Evolutionary conservation across 2,797 vertebrate species (phyloP).

Genomic region (Macrochelys suwanniensis): DNA sequence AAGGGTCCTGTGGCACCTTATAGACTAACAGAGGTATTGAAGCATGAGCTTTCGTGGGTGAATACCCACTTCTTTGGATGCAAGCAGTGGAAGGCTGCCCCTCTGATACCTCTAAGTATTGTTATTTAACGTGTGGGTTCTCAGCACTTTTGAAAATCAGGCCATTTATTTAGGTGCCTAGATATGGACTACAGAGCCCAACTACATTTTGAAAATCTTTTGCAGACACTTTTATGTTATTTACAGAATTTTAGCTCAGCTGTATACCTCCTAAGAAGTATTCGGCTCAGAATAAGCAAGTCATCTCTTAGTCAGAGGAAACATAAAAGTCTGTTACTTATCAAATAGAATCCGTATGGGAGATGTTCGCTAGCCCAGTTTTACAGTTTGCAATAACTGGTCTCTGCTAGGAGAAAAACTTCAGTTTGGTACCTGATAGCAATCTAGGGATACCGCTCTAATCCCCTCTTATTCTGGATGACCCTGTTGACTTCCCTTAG

Average conservation of each 20-base stretch:
- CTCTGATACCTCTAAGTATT: too few species aligned
- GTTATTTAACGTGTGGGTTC: background rate
- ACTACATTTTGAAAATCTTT: background rate
- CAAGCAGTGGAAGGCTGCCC: too few species aligned
- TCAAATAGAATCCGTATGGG: background rate
- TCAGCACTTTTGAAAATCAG: rapidly evolving
- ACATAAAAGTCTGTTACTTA: background rate
- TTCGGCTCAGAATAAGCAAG: too few species aligned
- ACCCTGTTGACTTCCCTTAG: background rate
- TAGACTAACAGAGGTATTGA: too few species aligned
- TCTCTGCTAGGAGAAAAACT: background rate
- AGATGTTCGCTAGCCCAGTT: background rate
- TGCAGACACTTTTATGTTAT: background rate
- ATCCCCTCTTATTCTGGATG: background rate
- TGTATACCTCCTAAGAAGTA: rapidly evolving
- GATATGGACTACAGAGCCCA: background rate
- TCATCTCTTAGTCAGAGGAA: too few species aligned
- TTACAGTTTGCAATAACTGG: background rate
- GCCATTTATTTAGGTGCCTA: background rate
- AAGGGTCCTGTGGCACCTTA: too few species aligned
- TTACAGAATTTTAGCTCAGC: background rate
- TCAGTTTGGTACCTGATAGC: background rate
- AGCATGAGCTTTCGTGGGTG: too few species aligned
- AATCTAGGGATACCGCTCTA: background rate
- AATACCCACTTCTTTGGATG: too few species aligned